Evolutionary conservation across 2,888 invertebrate genomes (phyloP).

Genomic region (Leptodirus hochenwartii): DNA sequence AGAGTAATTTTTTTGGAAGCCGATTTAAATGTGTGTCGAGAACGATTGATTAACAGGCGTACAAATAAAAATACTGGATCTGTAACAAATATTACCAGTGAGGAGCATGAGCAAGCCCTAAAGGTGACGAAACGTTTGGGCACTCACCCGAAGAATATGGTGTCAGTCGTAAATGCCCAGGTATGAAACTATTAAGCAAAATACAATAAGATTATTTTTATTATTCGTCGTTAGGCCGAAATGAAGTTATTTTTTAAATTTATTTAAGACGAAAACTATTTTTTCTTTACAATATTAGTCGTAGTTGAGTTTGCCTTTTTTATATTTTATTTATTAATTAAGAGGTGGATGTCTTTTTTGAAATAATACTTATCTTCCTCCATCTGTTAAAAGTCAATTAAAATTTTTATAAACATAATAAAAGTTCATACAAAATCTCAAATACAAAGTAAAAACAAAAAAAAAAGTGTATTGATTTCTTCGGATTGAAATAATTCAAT

Average conservation of each 20-base stretch:
- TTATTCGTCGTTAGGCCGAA: not conserved
- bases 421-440: too few species aligned
- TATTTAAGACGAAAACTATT: too few species aligned
- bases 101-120: conserved; percentile 7
- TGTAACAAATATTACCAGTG: conserved; percentile 14
- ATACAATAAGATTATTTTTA: not conserved
- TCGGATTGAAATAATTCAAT: too few species aligned
- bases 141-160: conserved; percentile 22
- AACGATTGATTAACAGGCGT: conserved; percentile 19
- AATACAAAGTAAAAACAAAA: too few species aligned
- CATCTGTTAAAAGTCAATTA: too few species aligned
- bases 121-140: conserved; percentile 15
- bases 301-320: too few species aligned
- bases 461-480: too few species aligned
- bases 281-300: too few species aligned
- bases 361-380: too few species aligned
- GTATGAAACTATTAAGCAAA: conserved; percentile 10
- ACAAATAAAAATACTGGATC: conserved; percentile 21
- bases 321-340: too few species aligned
- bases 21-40: conserved; percentile 22
- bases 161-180: conserved; percentile 22
- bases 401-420: too few species aligned
- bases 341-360: too few species aligned
- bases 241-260: conserved; percentile 1
- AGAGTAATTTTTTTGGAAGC: conserved; percentile 25